Base-by-base conservation (phyloP, 1,140 invertebrate species). In the Sycobia sp. region DNA sequence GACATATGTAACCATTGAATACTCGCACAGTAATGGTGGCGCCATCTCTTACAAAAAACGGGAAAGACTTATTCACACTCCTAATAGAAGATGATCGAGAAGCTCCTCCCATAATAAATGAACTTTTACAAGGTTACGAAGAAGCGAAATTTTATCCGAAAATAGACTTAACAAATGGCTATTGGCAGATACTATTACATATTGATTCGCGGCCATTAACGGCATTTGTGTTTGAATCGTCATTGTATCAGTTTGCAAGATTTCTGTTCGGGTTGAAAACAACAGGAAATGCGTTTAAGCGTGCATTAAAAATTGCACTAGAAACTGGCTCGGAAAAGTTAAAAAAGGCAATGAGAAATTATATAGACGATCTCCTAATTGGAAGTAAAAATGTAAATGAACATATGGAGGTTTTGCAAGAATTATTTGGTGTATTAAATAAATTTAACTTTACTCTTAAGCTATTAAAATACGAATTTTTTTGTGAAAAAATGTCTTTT, bases 241-340 rank as follows among this genome's bases (percentile, higher is more conserved):
- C 69, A 53, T 62, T 68, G 16, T 78, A 75, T 60, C 66, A 70
- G 1, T 79, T 74, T 56, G 61, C 69, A 41, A n/a, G 67, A 18
- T 29, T 80, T 9, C 76, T 73, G 0, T 77, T 79, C 49, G 73
- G 76, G 0, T 36, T 77, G 13, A 76, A 73, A 49, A 77, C 71
- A 0, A 71, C 76, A 4, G 75, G 75, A 0, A 71, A 69, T 9
- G 70, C 67, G 34, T 78, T 78, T 66, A 72, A 71, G 7, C 34
- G 69, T 7, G 53, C 64, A 11, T 8, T 58, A 14, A 47, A 7
- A 4, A 11, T 14, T 0, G 41, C 39, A 7, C 10, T 43, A 1
- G n/a, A 10, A 11, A 10, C 2, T 11, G 29, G 5, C 4, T 32
- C 29, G 5, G 5, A 7, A 29, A 1, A 8, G 7, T 39, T 36